Conservation (phyloP, 2,888 invertebrate genomes). For the Odontothrips loti region DNA sequence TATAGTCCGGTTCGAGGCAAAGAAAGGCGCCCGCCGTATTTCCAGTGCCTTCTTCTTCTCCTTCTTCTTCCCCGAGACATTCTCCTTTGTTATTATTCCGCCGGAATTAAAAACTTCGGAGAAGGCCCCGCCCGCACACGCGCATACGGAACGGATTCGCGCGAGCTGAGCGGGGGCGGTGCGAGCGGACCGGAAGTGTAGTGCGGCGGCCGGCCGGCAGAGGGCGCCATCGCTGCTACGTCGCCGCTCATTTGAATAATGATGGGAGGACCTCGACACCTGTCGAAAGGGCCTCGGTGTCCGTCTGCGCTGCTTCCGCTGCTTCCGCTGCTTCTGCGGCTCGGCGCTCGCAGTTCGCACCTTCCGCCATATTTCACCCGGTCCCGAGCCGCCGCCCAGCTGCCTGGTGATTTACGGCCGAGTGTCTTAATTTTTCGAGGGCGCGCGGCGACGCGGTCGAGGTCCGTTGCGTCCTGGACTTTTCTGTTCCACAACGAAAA, state of each 20-base stretch:
- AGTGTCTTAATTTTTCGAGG: background rate
- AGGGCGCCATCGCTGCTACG: background rate
- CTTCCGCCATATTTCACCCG: background rate
- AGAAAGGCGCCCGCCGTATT: too few species aligned
- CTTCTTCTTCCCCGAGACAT: too few species aligned
- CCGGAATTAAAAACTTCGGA: background rate
- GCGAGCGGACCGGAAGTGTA: too few species aligned
- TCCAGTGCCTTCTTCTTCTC: too few species aligned
- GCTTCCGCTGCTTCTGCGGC: background rate
- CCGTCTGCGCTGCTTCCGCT: background rate
- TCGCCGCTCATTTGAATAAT: conserved; percentile 14
- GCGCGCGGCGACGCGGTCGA: background rate
- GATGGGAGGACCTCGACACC: conserved; percentile 16
- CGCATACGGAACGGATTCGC: too few species aligned
- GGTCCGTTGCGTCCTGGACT: background rate
- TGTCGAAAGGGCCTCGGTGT: background rate
- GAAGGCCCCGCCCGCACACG: background rate
- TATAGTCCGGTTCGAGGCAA: too few species aligned
- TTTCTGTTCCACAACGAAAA: too few species aligned
- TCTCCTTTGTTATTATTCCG: too few species aligned
- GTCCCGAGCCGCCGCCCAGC: background rate
- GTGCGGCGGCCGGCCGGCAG: too few species aligned
- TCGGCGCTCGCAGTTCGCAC: too few species aligned
- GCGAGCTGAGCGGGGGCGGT: background rate
- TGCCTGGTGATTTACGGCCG: background rate